Evolutionary conservation across 2,888 invertebrate genomes (phyloP).

Genomic region (Cylloceria caligata): DNA sequence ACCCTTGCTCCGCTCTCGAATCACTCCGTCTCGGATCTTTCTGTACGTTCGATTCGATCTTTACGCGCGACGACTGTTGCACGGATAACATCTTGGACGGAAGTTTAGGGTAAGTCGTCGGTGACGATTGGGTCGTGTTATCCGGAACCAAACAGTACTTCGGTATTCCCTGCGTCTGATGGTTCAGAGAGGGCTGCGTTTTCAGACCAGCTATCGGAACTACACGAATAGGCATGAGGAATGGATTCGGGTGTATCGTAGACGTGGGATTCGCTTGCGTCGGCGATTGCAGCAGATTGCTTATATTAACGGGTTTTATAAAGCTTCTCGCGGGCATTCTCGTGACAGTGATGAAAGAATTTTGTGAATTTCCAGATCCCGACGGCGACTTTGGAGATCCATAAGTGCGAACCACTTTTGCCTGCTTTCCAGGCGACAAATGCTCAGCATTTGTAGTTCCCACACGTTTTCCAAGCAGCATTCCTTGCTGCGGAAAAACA

Average conservation of each 20-base stretch:
- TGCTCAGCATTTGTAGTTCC: conserved; percentile 48
- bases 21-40: conserved; percentile 26
- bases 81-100: conserved; percentile 25
- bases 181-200: too few relatives aligned
- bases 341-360: conserved; percentile 66
- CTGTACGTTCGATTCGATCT: conserved; percentile 1
- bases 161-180: conserved; percentile 80
- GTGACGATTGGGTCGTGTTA: not conserved
- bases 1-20: not conserved
- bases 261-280: conserved; percentile 43
- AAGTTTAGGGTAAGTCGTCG: conserved; percentile 2
- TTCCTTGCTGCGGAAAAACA: conserved; percentile 71
- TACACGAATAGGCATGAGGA: conserved; percentile 79
- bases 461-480: conserved; percentile 65
- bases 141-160: conserved; percentile 81
- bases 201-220: too few relatives aligned
- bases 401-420: not conserved
- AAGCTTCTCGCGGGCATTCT: conserved; percentile 53
- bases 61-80: not conserved
- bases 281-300: conserved; percentile 56
- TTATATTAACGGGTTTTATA: conserved; percentile 40
- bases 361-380: conserved; percentile 54
- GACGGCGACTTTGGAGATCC: conserved; percentile 42
- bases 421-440: conserved; percentile 32
- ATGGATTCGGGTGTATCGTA: conserved; percentile 73